A percentile compares a stretch with the other conserved stretches of the same genome.
phyloP scores from a whole-genome alignment of 2,888 invertebrate species.

The Zelleria hepariella region DNA sequence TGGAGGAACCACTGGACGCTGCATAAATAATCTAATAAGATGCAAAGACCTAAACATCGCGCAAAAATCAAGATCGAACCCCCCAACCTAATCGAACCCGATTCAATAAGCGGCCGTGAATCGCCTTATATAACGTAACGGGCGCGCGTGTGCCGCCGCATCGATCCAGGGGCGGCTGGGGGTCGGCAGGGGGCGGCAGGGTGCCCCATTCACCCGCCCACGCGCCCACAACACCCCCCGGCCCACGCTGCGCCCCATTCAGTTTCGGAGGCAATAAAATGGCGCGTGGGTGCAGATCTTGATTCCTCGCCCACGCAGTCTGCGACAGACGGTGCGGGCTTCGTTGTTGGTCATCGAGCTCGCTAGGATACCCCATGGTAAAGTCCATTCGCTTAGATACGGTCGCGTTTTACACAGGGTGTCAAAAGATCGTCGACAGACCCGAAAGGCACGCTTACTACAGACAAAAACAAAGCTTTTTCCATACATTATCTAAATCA shows the following conservation, averaged over 20 bases:
- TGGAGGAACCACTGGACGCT: no score
- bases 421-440: no score
- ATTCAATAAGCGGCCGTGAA: neutral
- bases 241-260: neutral
- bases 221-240: neutral
- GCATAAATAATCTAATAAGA: no score
- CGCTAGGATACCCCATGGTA: no score
- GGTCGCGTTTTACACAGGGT: no score
- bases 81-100: neutral
- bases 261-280: neutral
- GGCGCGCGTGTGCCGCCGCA: slow-evolving; percentile 8
- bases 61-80: neutral
- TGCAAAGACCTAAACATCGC: neutral
- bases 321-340: neutral
- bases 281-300: neutral
- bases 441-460: no score
- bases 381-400: no score
- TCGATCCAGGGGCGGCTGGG: slow-evolving; percentile 18
- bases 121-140: slow-evolving; percentile 6
- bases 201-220: slow-evolving; percentile 12
- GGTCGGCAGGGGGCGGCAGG: slow-evolving; percentile 16
- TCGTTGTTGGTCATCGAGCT: neutral
- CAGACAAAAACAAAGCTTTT: no score
- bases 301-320: slow-evolving; percentile 4
- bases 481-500: no score